Percentiles rank a stretch among this genome's conserved stretches.
Evolutionary conservation across 2,113 vertebrate species (phyloP).

Genomic region (Speoplatyrhinus poulsoni): DNA sequence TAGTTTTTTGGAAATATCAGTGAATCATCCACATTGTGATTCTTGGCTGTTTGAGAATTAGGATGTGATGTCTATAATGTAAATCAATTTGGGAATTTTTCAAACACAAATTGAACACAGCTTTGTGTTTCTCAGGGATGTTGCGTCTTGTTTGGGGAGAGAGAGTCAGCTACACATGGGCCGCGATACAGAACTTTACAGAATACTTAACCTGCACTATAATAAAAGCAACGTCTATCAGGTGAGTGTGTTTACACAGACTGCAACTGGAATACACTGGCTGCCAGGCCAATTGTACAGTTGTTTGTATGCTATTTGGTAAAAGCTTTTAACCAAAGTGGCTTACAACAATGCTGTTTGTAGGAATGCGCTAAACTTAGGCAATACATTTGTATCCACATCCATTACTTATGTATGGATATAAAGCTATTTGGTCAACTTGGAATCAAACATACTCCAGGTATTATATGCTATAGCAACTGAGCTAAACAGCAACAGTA

Average conservation of each 20-base stretch:
- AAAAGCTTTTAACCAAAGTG: neutral
- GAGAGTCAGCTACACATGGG: slow-evolving; percentile 69
- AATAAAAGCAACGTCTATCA: slow-evolving; percentile 83
- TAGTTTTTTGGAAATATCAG: too few relatives aligned
- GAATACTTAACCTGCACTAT: slow-evolving; percentile 83
- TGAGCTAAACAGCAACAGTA: too few relatives aligned
- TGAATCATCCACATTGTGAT: too few relatives aligned
- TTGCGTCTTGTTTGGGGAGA: slow-evolving; percentile 60
- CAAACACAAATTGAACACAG: neutral
- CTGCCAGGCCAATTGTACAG: neutral
- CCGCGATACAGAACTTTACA: slow-evolving; percentile 79
- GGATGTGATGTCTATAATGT: too few relatives aligned
- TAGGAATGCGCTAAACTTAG: neutral
- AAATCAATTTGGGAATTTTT: too few relatives aligned
- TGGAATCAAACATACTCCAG: too few relatives aligned
- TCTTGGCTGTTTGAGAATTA: too few relatives aligned
- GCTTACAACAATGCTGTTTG: neutral
- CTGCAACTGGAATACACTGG: neutral
- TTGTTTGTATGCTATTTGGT: neutral
- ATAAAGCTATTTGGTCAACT: too few relatives aligned
- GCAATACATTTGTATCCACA: too few relatives aligned
- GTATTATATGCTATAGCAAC: too few relatives aligned
- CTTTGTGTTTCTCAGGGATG: slow-evolving; percentile 55
- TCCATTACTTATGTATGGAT: too few relatives aligned
- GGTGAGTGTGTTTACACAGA: slow-evolving; percentile 43